phyloP scores from a whole-genome alignment of 2,888 invertebrate genomes.

The Heliconius charithonia region DNA sequence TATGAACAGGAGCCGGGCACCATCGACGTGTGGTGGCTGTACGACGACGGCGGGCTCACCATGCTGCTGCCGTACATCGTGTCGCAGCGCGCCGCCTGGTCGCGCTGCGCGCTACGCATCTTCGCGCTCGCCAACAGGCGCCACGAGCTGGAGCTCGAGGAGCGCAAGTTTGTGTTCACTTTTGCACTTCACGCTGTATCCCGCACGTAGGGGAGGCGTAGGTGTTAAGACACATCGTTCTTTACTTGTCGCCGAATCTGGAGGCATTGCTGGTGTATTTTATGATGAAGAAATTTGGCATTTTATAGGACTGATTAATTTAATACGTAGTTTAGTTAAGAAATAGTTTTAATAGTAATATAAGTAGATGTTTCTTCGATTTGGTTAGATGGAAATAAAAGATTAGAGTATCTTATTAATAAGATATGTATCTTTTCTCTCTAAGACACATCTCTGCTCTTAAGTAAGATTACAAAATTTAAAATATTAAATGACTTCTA shows the following conservation, averaged over 20 bases:
- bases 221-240: no score
- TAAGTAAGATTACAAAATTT: background rate
- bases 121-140: constrained; percentile 93
- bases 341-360: background rate
- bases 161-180: constrained; percentile 87
- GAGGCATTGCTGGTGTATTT: no score
- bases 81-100: constrained; percentile 90
- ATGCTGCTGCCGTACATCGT: constrained; percentile 94
- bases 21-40: constrained; percentile 98
- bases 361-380: background rate
- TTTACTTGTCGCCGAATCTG: no score
- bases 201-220: no score
- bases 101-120: constrained; percentile 89
- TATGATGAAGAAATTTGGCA: no score
- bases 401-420: background rate
- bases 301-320: no score
- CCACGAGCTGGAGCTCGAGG: constrained; percentile 90
- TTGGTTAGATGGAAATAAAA: background rate
- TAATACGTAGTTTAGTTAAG: no score
- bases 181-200: no score
- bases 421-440: background rate
- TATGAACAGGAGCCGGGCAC: constrained; percentile 89
- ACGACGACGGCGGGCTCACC: constrained; percentile 95
- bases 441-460: no score
- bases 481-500: background rate